Base-by-base conservation (phyloP, 2,888 invertebrate genomes). In the Scrobipalpa costella region DNA sequence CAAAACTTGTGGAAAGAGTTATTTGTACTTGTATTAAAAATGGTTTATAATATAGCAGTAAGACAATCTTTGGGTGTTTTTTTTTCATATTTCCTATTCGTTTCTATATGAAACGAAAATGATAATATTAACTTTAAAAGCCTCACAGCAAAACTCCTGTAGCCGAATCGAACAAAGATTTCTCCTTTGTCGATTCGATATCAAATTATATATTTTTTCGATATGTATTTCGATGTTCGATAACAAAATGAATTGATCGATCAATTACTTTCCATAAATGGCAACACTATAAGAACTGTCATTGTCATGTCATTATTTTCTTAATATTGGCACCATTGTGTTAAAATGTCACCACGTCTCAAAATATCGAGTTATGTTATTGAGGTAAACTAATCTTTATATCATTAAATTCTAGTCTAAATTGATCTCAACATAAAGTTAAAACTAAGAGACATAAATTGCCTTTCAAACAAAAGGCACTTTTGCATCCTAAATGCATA, bases 291-390 rank as follows among this genome's bases (percentile, higher is more conserved):
- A 0, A 7, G 11, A 55, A 55, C 44, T 44, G 44, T 44, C 44
- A 34, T 11, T 49, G 17, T 19, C 49, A 21, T 13, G 7, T 19
- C 5, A 8, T 7, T 6, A 15, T n/a, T 9, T 55, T 55, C 34
- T 55, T 33, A 1, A 15, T 6, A 15, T 19, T 68, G 66, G 68
- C 65, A 72, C 68, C 69, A 68, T 66, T 70, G 33, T 60, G 57
- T 52, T 76, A 92, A 92, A 87, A 95, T 95, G 95, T 93, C 94
- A 90, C 95, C 94, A 79, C 94, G 94, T 89, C 92, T 96, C 74
- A 94, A 94, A 92, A 94, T 96, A 88, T 94, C 95, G 69, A 93
- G 92, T 68, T 94, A 93, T 87, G 92, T 95, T 78, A 89, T 95
- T 72, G 93, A 95, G 93, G 95, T 95, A 92, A 92, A 89, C 71